Base-by-base conservation (phyloP, 1,140 invertebrate species). In the Ceratosolen fusciceps region DNA sequence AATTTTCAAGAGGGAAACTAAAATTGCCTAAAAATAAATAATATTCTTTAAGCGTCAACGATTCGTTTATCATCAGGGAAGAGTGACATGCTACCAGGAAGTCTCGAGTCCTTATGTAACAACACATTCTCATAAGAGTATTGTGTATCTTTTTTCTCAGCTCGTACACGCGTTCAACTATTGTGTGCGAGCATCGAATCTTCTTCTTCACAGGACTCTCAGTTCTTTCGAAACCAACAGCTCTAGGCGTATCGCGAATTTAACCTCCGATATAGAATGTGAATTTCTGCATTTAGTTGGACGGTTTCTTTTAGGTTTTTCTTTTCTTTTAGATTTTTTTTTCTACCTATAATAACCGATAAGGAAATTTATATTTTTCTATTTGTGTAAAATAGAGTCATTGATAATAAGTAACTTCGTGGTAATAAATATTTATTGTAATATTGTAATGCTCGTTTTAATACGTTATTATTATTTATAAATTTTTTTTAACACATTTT, bases 51-150 rank as follows among this genome's bases (percentile, higher is more conserved):
- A 62, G 19, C 14, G 12, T 62, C 29, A 10, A 34, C 58, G 9
- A 26, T 29, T 62, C 4, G 29, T 62, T 62, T 62, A n/a, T 62
- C 58, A 34, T 62, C 14, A 29, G 14, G 21, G 29, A 70, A 43
- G 14, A 54, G 54, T 60, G 54, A 74, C 37, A 26, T 62, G 47
- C 73, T 24, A 4, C 14, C 16, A 19, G 14, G 16, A 76, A 76
- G 52, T 76, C 67, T 67, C 37, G 67, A 39, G 60, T 16, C 21
- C 47, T 76, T 76, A 60, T 39, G 60, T 76, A 76, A 76, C 49
- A 19, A 24, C n/a, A 24, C 26, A 56, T 73, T 5, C 31, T 54
- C 52, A 19, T 62, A 62, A 62, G 31, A 62, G 58, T 62, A 62
- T 62, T 52, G 24, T 39, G n/a, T 24, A 26, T 71, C 24, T 70